Evolutionary conservation across 2,888 invertebrate species (phyloP).

Genomic region (Drosophila meridiana): DNA sequence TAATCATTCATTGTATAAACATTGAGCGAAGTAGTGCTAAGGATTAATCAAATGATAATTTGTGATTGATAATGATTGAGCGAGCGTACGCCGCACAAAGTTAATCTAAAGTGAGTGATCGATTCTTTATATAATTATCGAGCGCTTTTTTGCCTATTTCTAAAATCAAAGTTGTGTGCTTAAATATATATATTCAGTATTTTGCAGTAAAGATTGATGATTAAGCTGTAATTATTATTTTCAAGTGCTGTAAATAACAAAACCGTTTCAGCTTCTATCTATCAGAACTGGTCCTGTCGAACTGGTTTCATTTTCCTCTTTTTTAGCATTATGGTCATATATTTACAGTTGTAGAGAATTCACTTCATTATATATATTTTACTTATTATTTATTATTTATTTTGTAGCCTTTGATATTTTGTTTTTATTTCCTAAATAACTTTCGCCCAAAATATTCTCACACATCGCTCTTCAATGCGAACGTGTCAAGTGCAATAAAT

Average conservation of each 20-base stretch:
- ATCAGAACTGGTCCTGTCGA: neutral
- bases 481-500: slow-evolving; percentile 48
- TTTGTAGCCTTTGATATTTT: neutral
- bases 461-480: slow-evolving; percentile 6
- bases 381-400: neutral
- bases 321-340: neutral
- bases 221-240: neutral
- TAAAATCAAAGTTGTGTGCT: neutral
- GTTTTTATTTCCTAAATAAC: neutral
- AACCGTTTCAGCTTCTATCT: neutral
- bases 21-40: neutral
- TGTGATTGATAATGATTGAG: neutral
- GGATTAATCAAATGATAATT: neutral
- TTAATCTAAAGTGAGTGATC: neutral
- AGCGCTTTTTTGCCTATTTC: neutral
- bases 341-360: neutral
- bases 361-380: neutral
- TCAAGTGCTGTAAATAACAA: neutral
- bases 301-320: neutral
- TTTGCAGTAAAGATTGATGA: neutral
- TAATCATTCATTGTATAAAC: too few species aligned
- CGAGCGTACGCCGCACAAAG: too few species aligned
- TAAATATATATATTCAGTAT: neutral
- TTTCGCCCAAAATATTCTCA: neutral
- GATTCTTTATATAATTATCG: neutral